Evolutionary conservation across 2,888 invertebrate genomes (phyloP).

Genomic region (Uropetala carovei): DNA sequence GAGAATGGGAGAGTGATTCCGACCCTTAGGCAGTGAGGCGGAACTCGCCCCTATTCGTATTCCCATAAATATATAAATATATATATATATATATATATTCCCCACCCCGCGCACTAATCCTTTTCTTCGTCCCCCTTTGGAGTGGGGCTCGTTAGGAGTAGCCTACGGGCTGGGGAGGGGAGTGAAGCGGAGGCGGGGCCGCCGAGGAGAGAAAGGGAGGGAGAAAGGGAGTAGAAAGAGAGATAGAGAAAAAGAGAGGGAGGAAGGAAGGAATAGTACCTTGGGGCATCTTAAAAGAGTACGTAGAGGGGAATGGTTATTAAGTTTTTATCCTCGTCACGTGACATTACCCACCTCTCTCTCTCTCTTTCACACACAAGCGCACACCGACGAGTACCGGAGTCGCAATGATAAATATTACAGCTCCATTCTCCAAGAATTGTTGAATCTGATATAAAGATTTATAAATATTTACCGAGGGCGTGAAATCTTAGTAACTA

Average conservation of each 20-base stretch:
- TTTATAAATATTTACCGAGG: not conserved
- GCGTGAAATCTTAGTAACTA: not conserved
- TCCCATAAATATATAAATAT: too few relatives aligned
- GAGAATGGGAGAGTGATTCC: too few relatives aligned
- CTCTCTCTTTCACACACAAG: too few relatives aligned
- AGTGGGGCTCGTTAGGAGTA: constrained; percentile 14
- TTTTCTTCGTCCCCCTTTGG: not conserved
- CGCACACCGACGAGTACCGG: not conserved
- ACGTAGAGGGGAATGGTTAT: not conserved
- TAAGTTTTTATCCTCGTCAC: constrained; percentile 1
- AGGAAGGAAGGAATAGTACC: not conserved
- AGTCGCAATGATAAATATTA: constrained; percentile 4
- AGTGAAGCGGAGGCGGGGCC: not conserved
- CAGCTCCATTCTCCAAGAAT: too few relatives aligned
- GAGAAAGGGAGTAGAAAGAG: not conserved
- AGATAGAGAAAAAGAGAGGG: not conserved
- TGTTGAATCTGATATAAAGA: not conserved
- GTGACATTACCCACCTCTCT: not conserved
- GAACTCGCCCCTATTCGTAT: not conserved
- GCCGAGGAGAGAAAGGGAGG: not conserved
- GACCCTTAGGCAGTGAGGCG: not conserved
- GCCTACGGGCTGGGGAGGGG: constrained; percentile 3
- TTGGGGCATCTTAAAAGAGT: not conserved
- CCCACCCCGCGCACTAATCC: not conserved
- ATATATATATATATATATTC: too few relatives aligned